Conservation (phyloP, 2,888 invertebrate species). For the Heliconius ethilla region DNA sequence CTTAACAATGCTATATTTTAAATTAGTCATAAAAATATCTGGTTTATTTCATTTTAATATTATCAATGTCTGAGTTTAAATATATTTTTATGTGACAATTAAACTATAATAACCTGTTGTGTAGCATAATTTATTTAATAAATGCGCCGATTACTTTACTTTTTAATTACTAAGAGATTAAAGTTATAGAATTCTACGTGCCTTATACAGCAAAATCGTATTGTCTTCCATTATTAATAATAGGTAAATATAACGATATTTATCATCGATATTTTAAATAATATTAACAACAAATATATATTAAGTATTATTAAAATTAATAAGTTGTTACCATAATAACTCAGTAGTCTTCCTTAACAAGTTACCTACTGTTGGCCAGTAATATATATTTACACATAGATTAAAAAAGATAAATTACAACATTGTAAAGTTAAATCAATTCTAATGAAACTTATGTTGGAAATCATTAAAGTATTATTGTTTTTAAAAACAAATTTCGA, state of each 20-base stretch:
- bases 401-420: not conserved
- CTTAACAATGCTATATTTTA: not conserved
- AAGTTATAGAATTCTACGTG: constrained; percentile 55
- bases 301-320: constrained; percentile 21
- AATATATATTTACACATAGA: not conserved
- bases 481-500: not conserved
- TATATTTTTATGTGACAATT: not conserved
- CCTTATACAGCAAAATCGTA: constrained; percentile 79
- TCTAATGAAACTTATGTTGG: not conserved
- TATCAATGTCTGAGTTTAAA: not conserved
- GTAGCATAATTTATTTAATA: not conserved
- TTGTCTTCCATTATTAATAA: constrained; percentile 66
- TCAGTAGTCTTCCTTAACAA: constrained; percentile 65
- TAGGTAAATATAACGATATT: constrained; percentile 16
- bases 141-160: not conserved
- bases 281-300: not conserved
- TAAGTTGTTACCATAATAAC: constrained; percentile 62
- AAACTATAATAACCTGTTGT: not conserved
- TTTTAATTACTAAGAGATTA: constrained; percentile 25
- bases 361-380: constrained; percentile 59
- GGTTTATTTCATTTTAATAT: not conserved
- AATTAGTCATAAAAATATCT: not conserved
- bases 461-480: not conserved
- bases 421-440: not conserved
- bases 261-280: not conserved